Percentiles rank a stretch among this genome's conserved stretches.
phyloP scores from a whole-genome alignment of 2,113 vertebrate genomes.

The Aythya baeri region DNA sequence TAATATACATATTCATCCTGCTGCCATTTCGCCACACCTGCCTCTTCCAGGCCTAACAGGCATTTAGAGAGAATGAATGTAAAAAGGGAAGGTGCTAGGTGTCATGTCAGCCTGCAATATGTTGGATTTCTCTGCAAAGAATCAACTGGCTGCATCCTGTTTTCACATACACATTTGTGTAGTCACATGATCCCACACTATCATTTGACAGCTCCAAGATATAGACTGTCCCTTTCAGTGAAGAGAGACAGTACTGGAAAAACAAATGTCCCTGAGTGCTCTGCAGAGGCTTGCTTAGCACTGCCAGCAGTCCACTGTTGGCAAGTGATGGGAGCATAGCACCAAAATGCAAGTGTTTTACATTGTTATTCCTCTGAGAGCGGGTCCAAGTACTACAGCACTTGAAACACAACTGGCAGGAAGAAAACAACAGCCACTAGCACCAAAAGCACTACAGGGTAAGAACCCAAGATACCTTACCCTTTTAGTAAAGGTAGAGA shows the following conservation, averaged over 20 bases:
- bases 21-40: background rate
- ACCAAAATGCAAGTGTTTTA: background rate
- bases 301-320: too few relatives aligned
- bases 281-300: background rate
- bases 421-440: background rate
- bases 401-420: background rate
- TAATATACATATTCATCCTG: background rate
- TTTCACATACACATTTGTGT: background rate
- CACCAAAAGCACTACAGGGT: background rate
- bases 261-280: background rate
- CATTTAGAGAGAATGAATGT: background rate
- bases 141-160: background rate
- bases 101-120: background rate
- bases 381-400: background rate
- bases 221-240: background rate
- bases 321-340: background rate
- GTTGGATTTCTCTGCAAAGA: background rate
- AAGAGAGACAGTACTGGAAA: background rate
- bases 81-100: background rate
- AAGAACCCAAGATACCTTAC: background rate
- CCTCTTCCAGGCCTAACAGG: background rate
- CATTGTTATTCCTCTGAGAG: background rate
- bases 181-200: fast-evolving
- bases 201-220: background rate
- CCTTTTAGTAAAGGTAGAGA: background rate